Conservation (phyloP, 1,140 invertebrate species). For the Frieseomelitta varia region DNA sequence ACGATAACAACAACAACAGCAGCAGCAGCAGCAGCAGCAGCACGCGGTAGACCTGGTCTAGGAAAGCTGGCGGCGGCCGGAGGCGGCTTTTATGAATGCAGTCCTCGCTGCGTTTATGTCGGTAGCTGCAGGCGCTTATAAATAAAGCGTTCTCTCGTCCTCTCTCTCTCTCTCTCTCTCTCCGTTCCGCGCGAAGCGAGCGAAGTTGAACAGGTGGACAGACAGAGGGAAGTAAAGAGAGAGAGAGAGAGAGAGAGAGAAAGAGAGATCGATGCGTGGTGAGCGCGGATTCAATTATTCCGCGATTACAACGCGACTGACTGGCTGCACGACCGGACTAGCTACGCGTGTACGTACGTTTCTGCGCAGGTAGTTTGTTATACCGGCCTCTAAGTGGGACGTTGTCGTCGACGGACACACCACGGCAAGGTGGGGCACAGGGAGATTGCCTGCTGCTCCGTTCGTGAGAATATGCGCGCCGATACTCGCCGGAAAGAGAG, state of each 20-base stretch:
- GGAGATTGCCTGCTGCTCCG: not conserved
- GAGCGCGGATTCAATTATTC: constrained; percentile 79
- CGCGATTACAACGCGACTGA: constrained; percentile 75
- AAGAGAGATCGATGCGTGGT: constrained; percentile 46
- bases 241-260: too few species aligned
- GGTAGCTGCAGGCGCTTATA: constrained; percentile 77
- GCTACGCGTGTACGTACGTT: constrained; percentile 42
- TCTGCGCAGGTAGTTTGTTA: constrained; percentile 55
- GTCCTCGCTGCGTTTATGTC: constrained; percentile 78
- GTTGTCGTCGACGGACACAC: constrained; percentile 32
- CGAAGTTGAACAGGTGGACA: constrained; percentile 22
- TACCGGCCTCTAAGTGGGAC: constrained; percentile 58
- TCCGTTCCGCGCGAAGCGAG: not conserved
- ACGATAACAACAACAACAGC: not conserved
- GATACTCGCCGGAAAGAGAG: not conserved
- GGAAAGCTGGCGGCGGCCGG: constrained; percentile 65
- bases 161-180: not conserved
- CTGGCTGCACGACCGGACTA: constrained; percentile 32
- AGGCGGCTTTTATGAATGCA: constrained; percentile 76
- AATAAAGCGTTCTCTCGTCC: constrained; percentile 67
- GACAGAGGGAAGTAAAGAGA: constrained; percentile 31
- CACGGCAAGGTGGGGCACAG: not conserved
- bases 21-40: constrained; percentile 41
- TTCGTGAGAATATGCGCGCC: constrained; percentile 44
- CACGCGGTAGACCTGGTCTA: constrained; percentile 56